phyloP scores from a whole-genome alignment of 2,888 invertebrate species.

The Neuroscelio doddi region DNA sequence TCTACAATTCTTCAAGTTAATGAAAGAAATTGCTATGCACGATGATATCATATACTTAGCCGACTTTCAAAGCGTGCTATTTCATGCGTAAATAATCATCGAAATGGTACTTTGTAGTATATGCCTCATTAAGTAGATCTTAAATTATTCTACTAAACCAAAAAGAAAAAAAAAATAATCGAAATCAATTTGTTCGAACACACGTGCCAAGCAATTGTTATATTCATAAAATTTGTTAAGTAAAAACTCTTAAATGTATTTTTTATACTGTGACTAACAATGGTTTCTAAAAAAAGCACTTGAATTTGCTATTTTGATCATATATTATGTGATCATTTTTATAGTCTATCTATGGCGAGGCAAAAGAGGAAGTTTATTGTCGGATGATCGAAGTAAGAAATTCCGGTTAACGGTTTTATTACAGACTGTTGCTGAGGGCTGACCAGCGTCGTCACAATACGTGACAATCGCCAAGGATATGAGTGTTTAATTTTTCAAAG shows the following conservation, averaged over 20 bases:
- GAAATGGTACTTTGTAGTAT: conserved; percentile 15
- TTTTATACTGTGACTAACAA: too few species aligned
- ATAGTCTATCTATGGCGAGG: conserved; percentile 24
- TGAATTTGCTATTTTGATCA: too few species aligned
- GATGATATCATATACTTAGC: conserved; percentile 35
- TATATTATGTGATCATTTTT: neutral
- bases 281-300: too few species aligned
- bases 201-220: too few species aligned
- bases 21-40: conserved; percentile 24
- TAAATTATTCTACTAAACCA: conserved; percentile 14
- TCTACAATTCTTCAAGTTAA: too few species aligned
- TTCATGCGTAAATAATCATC: conserved; percentile 42
- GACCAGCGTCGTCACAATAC: conserved; percentile 48
- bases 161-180: conserved; percentile 11
- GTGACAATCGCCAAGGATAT: conserved; percentile 56
- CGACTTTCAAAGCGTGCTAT: conserved; percentile 36
- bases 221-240: too few species aligned
- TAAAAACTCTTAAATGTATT: too few species aligned
- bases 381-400: conserved; percentile 56
- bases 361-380: conserved; percentile 47
- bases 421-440: conserved; percentile 44
- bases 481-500: conserved; percentile 39
- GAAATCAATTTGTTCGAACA: neutral
- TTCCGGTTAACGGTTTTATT: conserved; percentile 68
- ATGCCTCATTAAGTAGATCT: conserved; percentile 14